Percentiles rank a stretch among this genome's conserved stretches.
These are phyloP conservation scores for Scomberomorus guttatus DNA, from an alignment of 2,797 vertebrate genomes.

Conservation along the genomic window DNA sequence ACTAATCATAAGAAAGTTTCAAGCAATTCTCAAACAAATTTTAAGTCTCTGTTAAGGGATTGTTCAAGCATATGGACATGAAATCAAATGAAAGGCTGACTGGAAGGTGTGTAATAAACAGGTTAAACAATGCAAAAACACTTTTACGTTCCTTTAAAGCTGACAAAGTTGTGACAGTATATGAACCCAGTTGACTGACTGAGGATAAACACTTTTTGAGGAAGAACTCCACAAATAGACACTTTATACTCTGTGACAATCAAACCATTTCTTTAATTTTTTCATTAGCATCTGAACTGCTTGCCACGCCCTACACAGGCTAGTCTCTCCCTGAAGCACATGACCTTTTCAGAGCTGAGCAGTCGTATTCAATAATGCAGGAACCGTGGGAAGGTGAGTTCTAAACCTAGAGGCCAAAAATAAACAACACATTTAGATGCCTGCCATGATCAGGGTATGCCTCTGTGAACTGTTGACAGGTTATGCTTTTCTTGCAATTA, in stretches of 20 bases:
- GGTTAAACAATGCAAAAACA: neutral
- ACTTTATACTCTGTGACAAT: neutral
- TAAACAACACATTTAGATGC: conserved; percentile 27
- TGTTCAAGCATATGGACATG: neutral
- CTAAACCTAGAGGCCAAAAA: conserved; percentile 17
- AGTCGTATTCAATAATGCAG: conserved; percentile 20
- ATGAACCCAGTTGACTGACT: neutral
- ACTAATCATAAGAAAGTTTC: neutral
- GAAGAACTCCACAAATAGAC: neutral
- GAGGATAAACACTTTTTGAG: neutral
- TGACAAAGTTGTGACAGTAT: neutral
- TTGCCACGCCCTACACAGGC: neutral
- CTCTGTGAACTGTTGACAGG: conserved; percentile 1
- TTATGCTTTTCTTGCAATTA: conserved; percentile 10
- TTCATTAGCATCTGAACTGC: neutral
- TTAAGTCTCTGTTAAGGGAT: neutral
- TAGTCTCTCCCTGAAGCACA: neutral
- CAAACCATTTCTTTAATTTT: neutral
- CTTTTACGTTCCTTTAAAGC: too few species aligned
- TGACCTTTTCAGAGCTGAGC: conserved; percentile 20
- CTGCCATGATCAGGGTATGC: conserved; percentile 3
- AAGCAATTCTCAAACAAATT: neutral
- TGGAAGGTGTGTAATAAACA: neutral
- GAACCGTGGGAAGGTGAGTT: neutral
- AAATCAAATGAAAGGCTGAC: neutral